Evolutionary conservation across 2,888 invertebrate genomes (phyloP).

Genomic region (Noctuana brunneofusca): DNA sequence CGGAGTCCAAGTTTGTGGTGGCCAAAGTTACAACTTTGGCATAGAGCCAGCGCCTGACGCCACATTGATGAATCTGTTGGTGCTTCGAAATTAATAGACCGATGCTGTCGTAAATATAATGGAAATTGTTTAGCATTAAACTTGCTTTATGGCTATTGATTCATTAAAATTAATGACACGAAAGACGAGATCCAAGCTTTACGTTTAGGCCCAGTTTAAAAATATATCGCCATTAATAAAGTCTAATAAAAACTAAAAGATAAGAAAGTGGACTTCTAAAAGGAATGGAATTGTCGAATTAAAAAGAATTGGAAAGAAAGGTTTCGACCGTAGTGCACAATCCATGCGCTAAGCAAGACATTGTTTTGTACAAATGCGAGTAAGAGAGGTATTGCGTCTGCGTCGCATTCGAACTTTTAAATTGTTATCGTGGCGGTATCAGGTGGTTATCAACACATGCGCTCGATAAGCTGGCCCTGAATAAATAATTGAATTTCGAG

Average conservation of each 20-base stretch:
- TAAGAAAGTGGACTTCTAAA: neutral
- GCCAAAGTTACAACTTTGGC: constrained; percentile 14
- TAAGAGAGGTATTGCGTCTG: neutral
- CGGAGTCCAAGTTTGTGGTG: constrained; percentile 11
- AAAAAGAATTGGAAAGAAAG: neutral
- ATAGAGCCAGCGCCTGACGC: constrained; percentile 8
- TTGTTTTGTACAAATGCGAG: neutral
- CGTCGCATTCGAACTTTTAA: constrained; percentile 14
- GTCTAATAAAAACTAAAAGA: too few relatives aligned
- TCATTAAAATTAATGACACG: constrained; percentile 17
- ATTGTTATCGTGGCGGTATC: constrained; percentile 16
- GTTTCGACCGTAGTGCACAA: too few relatives aligned
- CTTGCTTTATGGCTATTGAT: constrained; percentile 15
- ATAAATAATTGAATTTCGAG: constrained; percentile 15
- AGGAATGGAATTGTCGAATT: neutral
- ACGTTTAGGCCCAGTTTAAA: too few relatives aligned
- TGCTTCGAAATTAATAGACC: constrained; percentile 11
- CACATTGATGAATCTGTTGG: constrained; percentile 5
- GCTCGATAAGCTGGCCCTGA: constrained; percentile 17
- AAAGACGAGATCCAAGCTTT: too few relatives aligned
- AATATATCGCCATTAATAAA: too few relatives aligned
- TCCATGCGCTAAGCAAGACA: too few relatives aligned
- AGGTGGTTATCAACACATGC: constrained; percentile 17
- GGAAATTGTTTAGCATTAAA: constrained; percentile 12
- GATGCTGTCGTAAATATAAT: constrained; percentile 15